phyloP scores from a whole-genome alignment of 2,888 invertebrate genomes.

The Agriotes lineatus region DNA sequence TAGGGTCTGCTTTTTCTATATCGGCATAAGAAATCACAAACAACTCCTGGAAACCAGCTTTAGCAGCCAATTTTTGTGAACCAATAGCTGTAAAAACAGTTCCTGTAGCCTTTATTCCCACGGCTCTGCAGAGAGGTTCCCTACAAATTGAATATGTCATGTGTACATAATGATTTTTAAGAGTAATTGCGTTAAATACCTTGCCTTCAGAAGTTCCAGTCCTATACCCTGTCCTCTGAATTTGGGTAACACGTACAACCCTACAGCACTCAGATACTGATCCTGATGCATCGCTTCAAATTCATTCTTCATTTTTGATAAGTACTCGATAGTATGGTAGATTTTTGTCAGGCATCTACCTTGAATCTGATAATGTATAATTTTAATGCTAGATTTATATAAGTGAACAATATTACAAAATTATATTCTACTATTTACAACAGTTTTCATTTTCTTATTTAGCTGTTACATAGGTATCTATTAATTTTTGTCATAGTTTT shows the following conservation, averaged over 20 bases:
- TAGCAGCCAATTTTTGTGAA: conserved; percentile 68
- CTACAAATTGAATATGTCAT: too few species aligned
- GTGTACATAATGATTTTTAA: too few species aligned
- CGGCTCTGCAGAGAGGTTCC: conserved; percentile 68
- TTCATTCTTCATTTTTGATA: conserved; percentile 47
- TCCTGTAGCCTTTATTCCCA: conserved; percentile 67
- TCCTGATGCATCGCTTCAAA: conserved; percentile 51
- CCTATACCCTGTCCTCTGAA: conserved; percentile 58
- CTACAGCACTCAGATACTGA: conserved; percentile 57
- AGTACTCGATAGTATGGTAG: conserved; percentile 15
- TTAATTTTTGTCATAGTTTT: too few species aligned
- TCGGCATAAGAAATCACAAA: conserved; percentile 67
- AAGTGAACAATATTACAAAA: too few species aligned
- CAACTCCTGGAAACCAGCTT: conserved; percentile 67
- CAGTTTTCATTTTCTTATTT: too few species aligned
- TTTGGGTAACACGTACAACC: conserved; percentile 56
- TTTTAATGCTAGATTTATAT: too few species aligned
- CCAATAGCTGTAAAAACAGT: conserved; percentile 70
- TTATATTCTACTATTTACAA: too few species aligned
- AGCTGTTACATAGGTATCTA: too few species aligned
- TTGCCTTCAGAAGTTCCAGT: conserved; percentile 47
- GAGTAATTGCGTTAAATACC: too few species aligned
- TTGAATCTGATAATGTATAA: conserved; percentile 35
- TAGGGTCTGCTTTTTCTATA: conserved; percentile 59
- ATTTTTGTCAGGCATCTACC: conserved; percentile 13